These are phyloP conservation scores for Antennarius striatus DNA, from an alignment of 2,113 vertebrate genomes.

Conservation along the genomic window DNA sequence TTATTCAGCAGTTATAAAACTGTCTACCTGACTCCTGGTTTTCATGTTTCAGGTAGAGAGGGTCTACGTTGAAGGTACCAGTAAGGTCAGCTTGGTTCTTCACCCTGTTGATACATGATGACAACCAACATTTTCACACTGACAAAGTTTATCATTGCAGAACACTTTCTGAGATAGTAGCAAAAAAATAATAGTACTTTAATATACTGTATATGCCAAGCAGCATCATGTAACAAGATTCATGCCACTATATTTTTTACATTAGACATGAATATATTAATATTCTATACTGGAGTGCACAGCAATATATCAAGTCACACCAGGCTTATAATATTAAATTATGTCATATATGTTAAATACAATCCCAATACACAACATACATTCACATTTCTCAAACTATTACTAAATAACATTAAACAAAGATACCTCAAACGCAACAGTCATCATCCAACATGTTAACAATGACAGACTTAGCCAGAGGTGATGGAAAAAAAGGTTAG, in stretches of 20 bases:
- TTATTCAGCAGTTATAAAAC: background rate
- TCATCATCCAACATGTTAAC: background rate
- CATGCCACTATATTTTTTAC: background rate
- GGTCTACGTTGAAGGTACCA: slow-evolving; percentile 92
- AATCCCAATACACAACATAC: too few species aligned
- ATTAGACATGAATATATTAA: background rate
- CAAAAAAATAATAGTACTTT: too few species aligned
- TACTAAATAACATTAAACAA: too few species aligned
- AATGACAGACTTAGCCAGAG: background rate
- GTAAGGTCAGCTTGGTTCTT: slow-evolving; percentile 88
- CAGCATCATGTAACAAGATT: background rate
- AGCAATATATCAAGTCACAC: background rate
- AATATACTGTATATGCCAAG: too few species aligned
- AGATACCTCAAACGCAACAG: too few species aligned
- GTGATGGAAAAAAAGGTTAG: background rate
- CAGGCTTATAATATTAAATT: background rate
- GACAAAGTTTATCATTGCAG: too few species aligned
- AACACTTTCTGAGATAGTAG: too few species aligned
- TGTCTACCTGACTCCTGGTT: slow-evolving; percentile 91
- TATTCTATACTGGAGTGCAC: background rate
- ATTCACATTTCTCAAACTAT: too few species aligned
- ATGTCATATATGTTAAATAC: too few species aligned
- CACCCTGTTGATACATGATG: slow-evolving; percentile 82
- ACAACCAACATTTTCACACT: background rate
- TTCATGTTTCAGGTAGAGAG: slow-evolving; percentile 90